Base-by-base conservation (phyloP, 2,888 invertebrate genomes). In the Diachrysia chrysitis region DNA sequence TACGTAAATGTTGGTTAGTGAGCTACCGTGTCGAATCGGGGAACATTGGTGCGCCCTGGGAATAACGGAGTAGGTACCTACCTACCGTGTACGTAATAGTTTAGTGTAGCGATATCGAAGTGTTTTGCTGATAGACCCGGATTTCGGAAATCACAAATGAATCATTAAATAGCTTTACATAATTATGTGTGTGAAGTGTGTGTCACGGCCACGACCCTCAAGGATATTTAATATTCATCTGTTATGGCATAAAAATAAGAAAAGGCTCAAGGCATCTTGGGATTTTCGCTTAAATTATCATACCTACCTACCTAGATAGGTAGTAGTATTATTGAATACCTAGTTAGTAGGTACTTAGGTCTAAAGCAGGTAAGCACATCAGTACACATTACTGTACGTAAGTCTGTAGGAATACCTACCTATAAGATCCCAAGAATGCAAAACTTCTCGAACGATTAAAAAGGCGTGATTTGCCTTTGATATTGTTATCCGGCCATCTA, bases 21-120 rank as follows among this genome's bases (percentile, higher is more conserved):
- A 89, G 87, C 84, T 88, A 90, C 88, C 87, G 87, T 91, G 89
- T 87, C 89, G 86, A 90, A 90, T 89, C 76, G 78, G 72, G 64
- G 78, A 81, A 78, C 78, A 77, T 81, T 81, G 72, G 78, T 78
- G 71, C 76, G 71, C 71, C 79, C 72, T 82, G 82, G 82, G 79
- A 87, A 77, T 74, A 73, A 83, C 76, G 71, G 71, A 69, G 32
- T 32, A 32, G 10, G 76, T 78, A n/a, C n/a, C n/a, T n/a, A n/a
- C n/a, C n/a, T n/a, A n/a, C n/a, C n/a, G n/a, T n/a, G n/a, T n/a
- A 78, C 3, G 19, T 48, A 48, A 21, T 12, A 10, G 9, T 32
- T 10, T 2, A 51, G 4, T 51, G 19, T 19, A 12, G 19, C 4
- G 12, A 3, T 21, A 21, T 21, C 48, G 21, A 19, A 10, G 19